Evolutionary conservation across 2,888 invertebrate species (phyloP).

Genomic region (Drosophila peninsularis): DNA sequence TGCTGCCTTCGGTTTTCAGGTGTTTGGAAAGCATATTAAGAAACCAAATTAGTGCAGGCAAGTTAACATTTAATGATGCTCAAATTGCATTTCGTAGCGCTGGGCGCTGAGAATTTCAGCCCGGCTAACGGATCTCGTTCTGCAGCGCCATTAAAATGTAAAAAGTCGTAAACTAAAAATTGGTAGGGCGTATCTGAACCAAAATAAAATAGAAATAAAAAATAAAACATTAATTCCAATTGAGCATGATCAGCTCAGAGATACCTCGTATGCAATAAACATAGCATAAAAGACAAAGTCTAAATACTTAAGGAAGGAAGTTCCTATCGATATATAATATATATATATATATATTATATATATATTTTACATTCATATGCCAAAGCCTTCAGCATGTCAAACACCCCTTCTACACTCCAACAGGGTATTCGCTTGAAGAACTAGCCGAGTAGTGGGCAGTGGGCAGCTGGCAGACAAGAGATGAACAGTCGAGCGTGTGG

Average conservation of each 20-base stretch:
- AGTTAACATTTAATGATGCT: constrained; percentile 69
- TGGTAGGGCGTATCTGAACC: constrained; percentile 50
- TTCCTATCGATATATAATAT: no score
- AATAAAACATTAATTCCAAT: not conserved
- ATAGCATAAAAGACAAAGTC: no score
- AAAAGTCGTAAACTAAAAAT: constrained; percentile 74
- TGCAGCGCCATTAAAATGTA: constrained; percentile 64
- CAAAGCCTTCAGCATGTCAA: no score
- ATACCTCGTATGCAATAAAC: constrained; percentile 13
- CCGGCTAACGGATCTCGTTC: constrained; percentile 43
- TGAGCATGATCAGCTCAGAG: not conserved
- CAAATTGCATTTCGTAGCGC: constrained; percentile 64
- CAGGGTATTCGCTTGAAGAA: constrained; percentile 36
- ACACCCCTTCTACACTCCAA: not conserved
- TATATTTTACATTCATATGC: not conserved
- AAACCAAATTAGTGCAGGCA: constrained; percentile 68
- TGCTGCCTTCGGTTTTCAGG: constrained; percentile 45
- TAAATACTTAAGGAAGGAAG: no score
- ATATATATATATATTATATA: no score
- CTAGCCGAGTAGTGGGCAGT: constrained; percentile 19
- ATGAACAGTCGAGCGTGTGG: constrained; percentile 70
- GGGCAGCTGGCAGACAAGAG: constrained; percentile 51
- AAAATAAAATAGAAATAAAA: constrained; percentile 10
- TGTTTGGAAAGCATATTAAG: constrained; percentile 68
- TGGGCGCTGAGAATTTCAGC: constrained; percentile 41